Conservation (phyloP, 92 coral and sea anemone species). For the Parazoanthus swiftii region DNA sequence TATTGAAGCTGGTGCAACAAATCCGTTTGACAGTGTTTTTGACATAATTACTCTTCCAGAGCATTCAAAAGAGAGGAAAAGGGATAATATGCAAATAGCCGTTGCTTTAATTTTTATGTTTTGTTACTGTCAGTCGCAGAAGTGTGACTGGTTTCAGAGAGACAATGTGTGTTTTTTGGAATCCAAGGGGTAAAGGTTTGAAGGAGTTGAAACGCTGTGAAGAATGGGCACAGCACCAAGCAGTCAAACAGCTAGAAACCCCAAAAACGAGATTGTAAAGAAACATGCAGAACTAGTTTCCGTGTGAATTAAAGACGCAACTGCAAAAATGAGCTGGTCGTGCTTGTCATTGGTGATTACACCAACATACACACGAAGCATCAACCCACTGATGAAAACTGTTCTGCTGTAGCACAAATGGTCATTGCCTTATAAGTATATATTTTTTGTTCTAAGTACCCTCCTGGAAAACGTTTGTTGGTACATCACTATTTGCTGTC, state of each 20-base stretch:
- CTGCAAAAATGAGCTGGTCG: not conserved
- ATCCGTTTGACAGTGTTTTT: not conserved
- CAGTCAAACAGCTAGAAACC: not conserved
- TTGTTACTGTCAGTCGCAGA: constrained; percentile 20
- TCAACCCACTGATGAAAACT: not conserved
- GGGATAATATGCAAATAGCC: not conserved
- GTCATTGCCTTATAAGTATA: too few relatives aligned
- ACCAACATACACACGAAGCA: constrained; percentile 7
- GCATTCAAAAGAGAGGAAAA: constrained; percentile 18
- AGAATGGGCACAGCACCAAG: constrained; percentile 8
- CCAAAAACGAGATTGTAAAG: not conserved
- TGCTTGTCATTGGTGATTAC: constrained; percentile 9
- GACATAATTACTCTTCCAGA: not conserved
- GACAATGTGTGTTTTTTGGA: not conserved
- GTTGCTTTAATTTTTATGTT: constrained; percentile 9
- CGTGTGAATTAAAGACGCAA: not conserved
- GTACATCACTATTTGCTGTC: too few relatives aligned
- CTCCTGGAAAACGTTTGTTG: too few relatives aligned
- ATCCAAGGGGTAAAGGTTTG: not conserved
- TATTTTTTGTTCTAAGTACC: too few relatives aligned
- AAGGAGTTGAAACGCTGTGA: constrained; percentile 10
- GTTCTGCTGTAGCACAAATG: not conserved
- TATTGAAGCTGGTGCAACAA: constrained; percentile 2
- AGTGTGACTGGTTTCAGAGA: not conserved
- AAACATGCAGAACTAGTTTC: not conserved